These are phyloP conservation scores for Dromaius novaehollandiae DNA, from an alignment of 2,113 vertebrate genomes.

Conservation along the genomic window DNA sequence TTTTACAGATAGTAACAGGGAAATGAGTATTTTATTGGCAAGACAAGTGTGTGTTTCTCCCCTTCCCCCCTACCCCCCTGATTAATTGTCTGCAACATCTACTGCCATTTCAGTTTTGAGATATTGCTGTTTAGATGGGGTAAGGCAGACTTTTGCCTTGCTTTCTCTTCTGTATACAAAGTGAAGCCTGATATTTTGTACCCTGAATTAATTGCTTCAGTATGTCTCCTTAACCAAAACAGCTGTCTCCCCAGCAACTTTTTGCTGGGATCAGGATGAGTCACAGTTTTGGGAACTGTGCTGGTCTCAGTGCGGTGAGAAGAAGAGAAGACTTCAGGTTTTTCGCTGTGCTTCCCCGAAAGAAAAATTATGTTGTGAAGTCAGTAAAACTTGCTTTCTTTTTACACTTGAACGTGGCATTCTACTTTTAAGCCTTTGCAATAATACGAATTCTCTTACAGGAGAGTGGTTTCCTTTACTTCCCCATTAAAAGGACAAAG, in stretches of 20 bases:
- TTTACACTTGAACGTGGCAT: not conserved
- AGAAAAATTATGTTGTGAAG: not conserved
- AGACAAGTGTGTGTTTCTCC: not conserved
- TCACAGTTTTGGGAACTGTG: slow-evolving; percentile 33
- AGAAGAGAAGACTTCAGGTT: not conserved
- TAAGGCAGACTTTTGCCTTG: not conserved
- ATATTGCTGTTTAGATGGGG: not conserved
- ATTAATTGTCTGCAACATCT: not conserved
- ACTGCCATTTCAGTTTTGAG: not conserved
- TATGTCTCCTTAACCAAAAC: slow-evolving; percentile 16
- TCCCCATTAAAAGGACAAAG: not conserved
- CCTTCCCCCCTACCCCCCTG: not conserved
- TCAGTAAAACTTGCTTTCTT: not conserved
- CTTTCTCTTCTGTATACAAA: not conserved
- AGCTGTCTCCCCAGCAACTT: not conserved
- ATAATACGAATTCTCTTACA: not conserved
- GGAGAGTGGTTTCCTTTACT: not conserved
- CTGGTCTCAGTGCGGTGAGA: not conserved
- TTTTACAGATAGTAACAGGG: not conserved
- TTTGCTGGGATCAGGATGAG: slow-evolving; percentile 6
- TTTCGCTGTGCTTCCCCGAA: not conserved
- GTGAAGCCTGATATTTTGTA: not conserved
- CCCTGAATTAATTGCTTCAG: slow-evolving; percentile 28
- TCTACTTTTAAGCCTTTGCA: not conserved
- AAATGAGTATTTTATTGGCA: not conserved